Evolutionary conservation across 1,140 invertebrate species (phyloP).

Genomic region (Arctopsyche grandis): DNA sequence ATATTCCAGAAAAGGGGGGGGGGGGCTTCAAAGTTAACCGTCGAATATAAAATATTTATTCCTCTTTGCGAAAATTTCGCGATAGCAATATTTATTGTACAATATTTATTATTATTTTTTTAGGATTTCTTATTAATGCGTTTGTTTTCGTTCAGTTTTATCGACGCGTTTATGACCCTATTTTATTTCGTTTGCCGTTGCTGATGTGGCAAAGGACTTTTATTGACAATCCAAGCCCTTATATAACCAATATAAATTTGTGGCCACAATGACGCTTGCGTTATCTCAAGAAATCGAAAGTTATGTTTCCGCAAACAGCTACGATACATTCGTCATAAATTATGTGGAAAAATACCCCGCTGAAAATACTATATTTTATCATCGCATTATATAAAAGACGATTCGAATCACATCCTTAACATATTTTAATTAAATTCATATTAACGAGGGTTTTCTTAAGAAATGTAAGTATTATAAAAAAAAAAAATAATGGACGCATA

Average conservation of each 20-base stretch:
- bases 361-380: neutral
- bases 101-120: slow-evolving; percentile 11
- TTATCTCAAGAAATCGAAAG: slow-evolving; percentile 22
- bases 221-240: slow-evolving; percentile 32
- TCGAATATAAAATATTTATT: slow-evolving; percentile 7
- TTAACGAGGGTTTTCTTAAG: neutral
- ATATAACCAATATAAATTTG: slow-evolving; percentile 38
- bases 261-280: slow-evolving; percentile 1
- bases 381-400: too few relatives aligned
- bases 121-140: slow-evolving; percentile 24
- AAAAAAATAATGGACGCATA: too few relatives aligned
- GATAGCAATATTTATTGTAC: slow-evolving; percentile 2
- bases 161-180: slow-evolving; percentile 30
- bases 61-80: neutral
- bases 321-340: neutral
- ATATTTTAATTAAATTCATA: neutral
- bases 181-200: slow-evolving; percentile 38
- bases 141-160: slow-evolving; percentile 37
- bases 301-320: neutral
- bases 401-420: too few relatives aligned
- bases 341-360: neutral
- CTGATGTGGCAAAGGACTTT: slow-evolving; percentile 39
- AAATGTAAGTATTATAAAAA: too few relatives aligned
- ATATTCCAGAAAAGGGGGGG: neutral
- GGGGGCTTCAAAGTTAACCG: neutral